These are phyloP conservation scores for Erannis defoliaria DNA, from an alignment of 2,888 invertebrate genomes.

Conservation along the genomic window DNA sequence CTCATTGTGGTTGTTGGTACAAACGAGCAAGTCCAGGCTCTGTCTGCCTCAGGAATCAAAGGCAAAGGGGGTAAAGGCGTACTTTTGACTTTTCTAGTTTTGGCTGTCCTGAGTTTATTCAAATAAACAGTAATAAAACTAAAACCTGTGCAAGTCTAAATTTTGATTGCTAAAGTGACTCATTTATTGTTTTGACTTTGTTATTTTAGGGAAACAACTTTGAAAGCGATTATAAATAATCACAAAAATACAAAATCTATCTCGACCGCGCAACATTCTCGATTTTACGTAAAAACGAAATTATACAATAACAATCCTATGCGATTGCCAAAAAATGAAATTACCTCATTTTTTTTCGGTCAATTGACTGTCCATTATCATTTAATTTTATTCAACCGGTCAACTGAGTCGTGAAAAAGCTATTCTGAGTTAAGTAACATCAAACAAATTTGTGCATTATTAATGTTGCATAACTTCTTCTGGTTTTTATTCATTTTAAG, in stretches of 20 bases:
- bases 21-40: too few species aligned
- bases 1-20: too few species aligned
- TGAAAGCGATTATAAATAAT: background rate
- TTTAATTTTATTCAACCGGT: slow-evolving; percentile 16
- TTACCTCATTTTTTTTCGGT: slow-evolving; percentile 17
- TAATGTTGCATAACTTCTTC: slow-evolving; percentile 17
- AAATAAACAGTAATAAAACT: too few species aligned
- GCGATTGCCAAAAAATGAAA: slow-evolving; percentile 16
- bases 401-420: slow-evolving; percentile 10
- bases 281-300: slow-evolving; percentile 19
- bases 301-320: slow-evolving; percentile 1
- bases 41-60: too few species aligned
- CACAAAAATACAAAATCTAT: slow-evolving; percentile 13
- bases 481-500: slow-evolving; percentile 1
- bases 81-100: too few species aligned
- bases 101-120: too few species aligned
- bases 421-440: slow-evolving; percentile 14
- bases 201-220: background rate
- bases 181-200: background rate
- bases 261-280: slow-evolving; percentile 11
- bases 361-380: slow-evolving; percentile 18
- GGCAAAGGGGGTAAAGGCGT: too few species aligned
- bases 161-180: background rate
- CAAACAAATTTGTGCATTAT: slow-evolving; percentile 7
- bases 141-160: too few species aligned